Percentiles rank a stretch among this genome's conserved stretches.
phyloP scores from a whole-genome alignment of 2,113 vertebrate genomes.

The Labeo rohita region DNA sequence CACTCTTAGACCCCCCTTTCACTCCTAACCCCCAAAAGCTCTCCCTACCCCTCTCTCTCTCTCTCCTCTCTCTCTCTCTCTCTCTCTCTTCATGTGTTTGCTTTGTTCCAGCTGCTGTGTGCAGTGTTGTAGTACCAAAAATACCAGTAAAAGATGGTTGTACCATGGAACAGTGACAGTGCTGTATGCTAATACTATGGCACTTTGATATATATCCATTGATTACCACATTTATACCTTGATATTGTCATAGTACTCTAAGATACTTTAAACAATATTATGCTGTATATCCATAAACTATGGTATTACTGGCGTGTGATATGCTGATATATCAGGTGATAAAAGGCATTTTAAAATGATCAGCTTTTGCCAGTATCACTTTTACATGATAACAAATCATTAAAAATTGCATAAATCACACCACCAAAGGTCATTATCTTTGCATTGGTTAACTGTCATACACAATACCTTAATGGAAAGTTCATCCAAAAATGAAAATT shows the following conservation, averaged over 20 bases:
- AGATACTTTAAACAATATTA: neutral
- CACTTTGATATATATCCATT: neutral
- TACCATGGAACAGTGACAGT: neutral
- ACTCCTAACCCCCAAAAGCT: neutral
- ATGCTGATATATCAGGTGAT: neutral
- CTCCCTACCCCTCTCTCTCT: neutral
- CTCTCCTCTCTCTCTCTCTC: neutral
- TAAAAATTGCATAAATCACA: neutral
- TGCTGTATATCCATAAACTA: neutral
- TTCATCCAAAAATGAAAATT: neutral
- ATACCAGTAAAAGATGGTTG: neutral
- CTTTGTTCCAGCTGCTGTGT: neutral
- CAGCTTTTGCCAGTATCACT: neutral
- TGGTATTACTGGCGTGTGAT: neutral
- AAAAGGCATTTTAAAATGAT: neutral
- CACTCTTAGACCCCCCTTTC: conserved; percentile 11
- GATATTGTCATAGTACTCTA: neutral
- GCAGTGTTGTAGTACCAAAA: neutral
- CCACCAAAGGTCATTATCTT: neutral
- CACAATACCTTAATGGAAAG: neutral
- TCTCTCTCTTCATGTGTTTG: neutral
- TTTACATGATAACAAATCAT: neutral
- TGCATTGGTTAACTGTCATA: neutral
- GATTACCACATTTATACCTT: neutral
- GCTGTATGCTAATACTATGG: neutral